Conservation (phyloP, 2,888 invertebrate genomes). For the Blera fallax region DNA sequence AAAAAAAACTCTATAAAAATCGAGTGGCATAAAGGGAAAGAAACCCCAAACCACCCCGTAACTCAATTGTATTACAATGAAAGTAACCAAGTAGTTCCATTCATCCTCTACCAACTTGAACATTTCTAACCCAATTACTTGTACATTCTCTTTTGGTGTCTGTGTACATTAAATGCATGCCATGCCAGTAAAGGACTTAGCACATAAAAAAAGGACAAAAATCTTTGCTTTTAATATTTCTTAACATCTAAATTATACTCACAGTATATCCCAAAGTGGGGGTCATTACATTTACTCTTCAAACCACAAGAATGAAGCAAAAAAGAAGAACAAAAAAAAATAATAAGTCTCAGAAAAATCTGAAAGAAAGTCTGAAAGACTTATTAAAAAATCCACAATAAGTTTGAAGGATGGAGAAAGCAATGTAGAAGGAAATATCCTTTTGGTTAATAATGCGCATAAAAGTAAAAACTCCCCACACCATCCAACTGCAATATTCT, state of each 20-base stretch:
- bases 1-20: conserved; percentile 29
- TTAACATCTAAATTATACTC: neutral
- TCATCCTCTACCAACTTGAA: conserved; percentile 17
- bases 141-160: conserved; percentile 47
- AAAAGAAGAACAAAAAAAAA: neutral
- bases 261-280: neutral
- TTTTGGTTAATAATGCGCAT: conserved; percentile 52
- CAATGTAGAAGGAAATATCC: conserved; percentile 38
- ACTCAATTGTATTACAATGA: conserved; percentile 60
- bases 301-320: conserved; percentile 23
- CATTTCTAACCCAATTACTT: conserved; percentile 68
- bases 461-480: neutral
- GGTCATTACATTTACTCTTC: conserved; percentile 59
- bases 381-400: conserved; percentile 56
- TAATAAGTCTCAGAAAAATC: conserved; percentile 26
- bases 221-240: conserved; percentile 28
- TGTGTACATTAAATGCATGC: conserved; percentile 66
- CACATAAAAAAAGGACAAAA: neutral
- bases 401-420: conserved; percentile 28
- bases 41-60: neutral
- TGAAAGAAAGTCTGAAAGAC: conserved; percentile 32
- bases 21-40: neutral
- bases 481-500: conserved; percentile 22
- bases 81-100: conserved; percentile 48
- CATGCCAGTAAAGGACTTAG: conserved; percentile 12